Base-by-base conservation (phyloP, 2,888 invertebrate species). In the Acrocyrtus sp. region DNA sequence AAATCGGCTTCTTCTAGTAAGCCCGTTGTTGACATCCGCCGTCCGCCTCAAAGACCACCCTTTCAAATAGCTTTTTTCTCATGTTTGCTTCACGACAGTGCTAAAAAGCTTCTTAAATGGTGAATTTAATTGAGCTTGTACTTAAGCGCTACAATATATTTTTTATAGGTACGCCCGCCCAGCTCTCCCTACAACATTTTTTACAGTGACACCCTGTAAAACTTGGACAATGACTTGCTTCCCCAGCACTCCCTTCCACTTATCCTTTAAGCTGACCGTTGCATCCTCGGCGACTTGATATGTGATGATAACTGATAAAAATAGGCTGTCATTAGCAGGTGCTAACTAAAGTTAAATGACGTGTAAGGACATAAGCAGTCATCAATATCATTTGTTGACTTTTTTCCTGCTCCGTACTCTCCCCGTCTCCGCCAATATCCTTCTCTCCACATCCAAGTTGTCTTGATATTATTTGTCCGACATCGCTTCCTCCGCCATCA, bases 271-370 rank as follows among this genome's bases (percentile, higher is more conserved):
- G 34, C 34, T 34, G 34, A 34, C 34, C 34, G 12, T 34, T 34
- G 61, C 61, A 61, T 61, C 50, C 61, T 41, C 34, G 34, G 27
- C n/a, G 1, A 17, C 45, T 26, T 50, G 48, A 27, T 48, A 57
- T 24, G 26, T 41, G 45, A 65, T 47, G 48, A 45, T 48, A 66
- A 34, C 43, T 53, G 54, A 65, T 47, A 66, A 47, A 41, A 54
- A n/a, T 34, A 39, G 8, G 10, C 67, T 67, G 67, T 67, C 67
- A 67, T 29, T 21, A 24, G 60, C 67, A 67, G 67, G 67, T 67
- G 67, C 29, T 67, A 60, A 60, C 51, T 67, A 67, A 67, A 51
- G 60, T 53, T 67, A 67, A 67, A 67, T 67, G 67, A 60, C 67
- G 26, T 67, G 67, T 29, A 67, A 67, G 58, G 67, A 67, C 67